These are phyloP conservation scores for Neodiprion pinetum DNA, from an alignment of 1,140 invertebrate species.

Conservation along the genomic window DNA sequence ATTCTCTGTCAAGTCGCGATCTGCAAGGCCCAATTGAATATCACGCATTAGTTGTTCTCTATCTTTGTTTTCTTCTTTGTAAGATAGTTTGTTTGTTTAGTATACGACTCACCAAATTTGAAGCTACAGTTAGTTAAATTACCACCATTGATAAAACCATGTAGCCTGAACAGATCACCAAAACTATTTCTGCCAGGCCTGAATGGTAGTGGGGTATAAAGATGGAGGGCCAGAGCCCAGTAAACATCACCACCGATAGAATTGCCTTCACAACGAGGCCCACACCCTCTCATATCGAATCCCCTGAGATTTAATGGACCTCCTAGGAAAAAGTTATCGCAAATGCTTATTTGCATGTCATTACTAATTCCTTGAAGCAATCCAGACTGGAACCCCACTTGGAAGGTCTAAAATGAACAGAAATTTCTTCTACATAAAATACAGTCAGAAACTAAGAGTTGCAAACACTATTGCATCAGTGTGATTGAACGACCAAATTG, in stretches of 20 bases:
- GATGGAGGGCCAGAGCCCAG: constrained; percentile 81
- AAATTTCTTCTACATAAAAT: neutral
- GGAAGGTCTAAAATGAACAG: constrained; percentile 70
- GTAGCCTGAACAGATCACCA: constrained; percentile 81
- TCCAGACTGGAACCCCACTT: constrained; percentile 75
- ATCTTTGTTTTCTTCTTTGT: constrained; percentile 8
- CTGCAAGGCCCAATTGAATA: constrained; percentile 42
- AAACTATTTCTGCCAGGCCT: constrained; percentile 75
- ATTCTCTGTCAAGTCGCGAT: constrained; percentile 50
- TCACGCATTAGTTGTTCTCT: constrained; percentile 20
- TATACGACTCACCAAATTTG: constrained; percentile 41
- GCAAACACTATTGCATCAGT: neutral
- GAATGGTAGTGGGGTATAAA: constrained; percentile 88
- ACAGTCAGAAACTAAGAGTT: too few species aligned
- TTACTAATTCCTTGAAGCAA: constrained; percentile 71
- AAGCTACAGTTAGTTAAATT: constrained; percentile 69
- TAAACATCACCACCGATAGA: constrained; percentile 75
- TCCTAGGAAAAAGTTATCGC: constrained; percentile 87
- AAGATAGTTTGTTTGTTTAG: neutral
- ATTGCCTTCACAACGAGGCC: constrained; percentile 78
- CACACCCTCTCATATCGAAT: constrained; percentile 82
- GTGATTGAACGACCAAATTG: too few species aligned
- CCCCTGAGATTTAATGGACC: constrained; percentile 85
- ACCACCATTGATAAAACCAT: constrained; percentile 86
- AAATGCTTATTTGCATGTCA: constrained; percentile 69